Base-by-base conservation (phyloP, 2,113 vertebrate genomes). In the Plectropomus leopardus region DNA sequence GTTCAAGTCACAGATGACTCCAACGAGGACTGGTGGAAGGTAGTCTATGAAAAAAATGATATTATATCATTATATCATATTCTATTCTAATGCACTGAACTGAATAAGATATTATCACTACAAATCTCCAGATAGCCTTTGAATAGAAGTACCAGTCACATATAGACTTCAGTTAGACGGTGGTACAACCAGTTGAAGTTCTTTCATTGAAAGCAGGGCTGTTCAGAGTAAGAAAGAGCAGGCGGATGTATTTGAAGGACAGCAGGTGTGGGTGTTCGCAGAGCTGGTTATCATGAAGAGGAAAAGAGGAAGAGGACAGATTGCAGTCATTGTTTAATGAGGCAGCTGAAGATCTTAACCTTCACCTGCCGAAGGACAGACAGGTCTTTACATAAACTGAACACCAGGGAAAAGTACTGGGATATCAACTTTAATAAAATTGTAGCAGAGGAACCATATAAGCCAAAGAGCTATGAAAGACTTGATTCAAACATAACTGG, bases 1-100 rank as follows among this genome's bases (percentile, higher is more conserved):
- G 94, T 98, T 79, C 94, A 96, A 94, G 96, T 98, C 72, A 95
- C 96, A 55, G 97, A 98, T 44, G 97, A 98, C 86, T 95, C 97
- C 24, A 97, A 97, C 7, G 97, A 98, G 89, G 97, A 98, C 85
- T 98, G 97, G 97, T 98, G 97, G 97, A 97, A 98, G 96, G 97
- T 98, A 76, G 88, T 92, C 61, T 48, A 4, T 70, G 5, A 11
- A 42, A 15, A 30, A 42, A 14, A 6, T n/a, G n/a, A n/a, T n/a
- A n/a, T n/a, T n/a, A n/a, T n/a, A n/a, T n/a, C n/a, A n/a, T n/a
- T n/a, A n/a, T n/a, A n/a, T n/a, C n/a, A n/a, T n/a, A n/a, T n/a
- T n/a, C 32, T 68, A 36, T 40, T 61, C 57, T 28, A 45, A 78
- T 58, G 42, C 34, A 23, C 23, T 51, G 26, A 36, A 11, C 4